A percentile compares a stretch with the other conserved stretches of the same genome.
These are phyloP conservation scores for Leptura quadrifasciata DNA, from an alignment of 2,888 invertebrate species.

Conservation along the genomic window DNA sequence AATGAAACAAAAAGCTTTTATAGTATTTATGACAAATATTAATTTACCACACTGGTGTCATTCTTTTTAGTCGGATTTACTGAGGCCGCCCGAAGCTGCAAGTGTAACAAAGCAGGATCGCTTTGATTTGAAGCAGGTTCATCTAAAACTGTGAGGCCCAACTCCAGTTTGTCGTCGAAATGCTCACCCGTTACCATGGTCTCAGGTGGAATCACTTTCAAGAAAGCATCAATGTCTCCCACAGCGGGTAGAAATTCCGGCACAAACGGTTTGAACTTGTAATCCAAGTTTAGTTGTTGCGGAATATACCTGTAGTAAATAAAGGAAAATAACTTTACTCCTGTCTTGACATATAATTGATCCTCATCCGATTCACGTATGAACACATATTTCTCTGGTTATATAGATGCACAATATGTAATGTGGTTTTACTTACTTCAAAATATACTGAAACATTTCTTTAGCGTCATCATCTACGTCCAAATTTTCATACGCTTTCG, in stretches of 20 bases:
- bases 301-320: conserved; percentile 86
- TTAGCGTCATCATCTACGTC: conserved; percentile 89
- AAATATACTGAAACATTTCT: conserved; percentile 94
- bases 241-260: conserved; percentile 98
- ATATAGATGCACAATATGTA: too few relatives aligned
- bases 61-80: conserved; percentile 71
- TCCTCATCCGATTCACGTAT: too few relatives aligned
- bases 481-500: conserved; percentile 88
- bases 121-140: conserved; percentile 97
- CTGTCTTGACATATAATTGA: too few relatives aligned
- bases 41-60: conserved; percentile 62
- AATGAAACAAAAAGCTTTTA: too few relatives aligned
- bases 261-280: conserved; percentile 94
- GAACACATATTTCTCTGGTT: too few relatives aligned
- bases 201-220: conserved; percentile 93
- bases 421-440: conserved; percentile 79
- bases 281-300: conserved; percentile 91
- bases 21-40: too few relatives aligned
- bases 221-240: conserved; percentile 98
- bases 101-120: conserved; percentile 93
- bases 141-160: conserved; percentile 88
- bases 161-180: conserved; percentile 68
- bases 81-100: conserved; percentile 88
- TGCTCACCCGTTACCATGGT: conserved; percentile 70
- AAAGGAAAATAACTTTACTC: too few relatives aligned